phyloP scores from a whole-genome alignment of 2,888 invertebrate genomes.

The Drepana falcataria region DNA sequence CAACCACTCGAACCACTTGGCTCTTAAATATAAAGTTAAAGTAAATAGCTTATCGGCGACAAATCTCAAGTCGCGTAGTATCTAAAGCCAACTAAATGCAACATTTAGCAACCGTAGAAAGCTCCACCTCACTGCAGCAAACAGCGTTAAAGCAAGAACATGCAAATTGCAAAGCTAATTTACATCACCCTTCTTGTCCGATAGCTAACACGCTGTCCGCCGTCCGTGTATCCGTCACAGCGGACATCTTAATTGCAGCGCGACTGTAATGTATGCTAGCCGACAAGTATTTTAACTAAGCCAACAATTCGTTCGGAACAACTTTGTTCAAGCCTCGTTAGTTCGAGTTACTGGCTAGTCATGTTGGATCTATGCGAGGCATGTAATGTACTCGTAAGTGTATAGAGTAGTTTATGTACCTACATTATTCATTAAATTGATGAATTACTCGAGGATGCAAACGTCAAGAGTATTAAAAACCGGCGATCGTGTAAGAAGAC shows the following conservation, averaged over 20 bases:
- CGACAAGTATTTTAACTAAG: constrained; percentile 7
- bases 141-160: constrained; percentile 4
- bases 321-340: constrained; percentile 1
- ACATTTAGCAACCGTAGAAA: background rate
- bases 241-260: constrained; percentile 38
- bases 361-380: background rate
- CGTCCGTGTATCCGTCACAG: constrained; percentile 22
- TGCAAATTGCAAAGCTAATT: constrained; percentile 12
- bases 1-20: too few relatives aligned
- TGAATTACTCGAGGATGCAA: too few relatives aligned
- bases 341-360: background rate
- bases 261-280: constrained; percentile 12
- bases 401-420: too few relatives aligned
- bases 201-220: constrained; percentile 8
- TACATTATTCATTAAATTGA: too few relatives aligned
- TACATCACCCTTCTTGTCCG: constrained; percentile 7
- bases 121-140: background rate
- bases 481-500: too few relatives aligned
- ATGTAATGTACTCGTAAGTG: background rate
- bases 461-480: too few relatives aligned
- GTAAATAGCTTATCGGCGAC: too few relatives aligned
- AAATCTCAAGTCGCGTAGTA: too few relatives aligned
- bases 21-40: too few relatives aligned
- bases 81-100: background rate
- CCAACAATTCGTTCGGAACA: constrained; percentile 2